Conservation (phyloP, 2,797 vertebrate genomes). For the Poeciliopsis gracilis region DNA sequence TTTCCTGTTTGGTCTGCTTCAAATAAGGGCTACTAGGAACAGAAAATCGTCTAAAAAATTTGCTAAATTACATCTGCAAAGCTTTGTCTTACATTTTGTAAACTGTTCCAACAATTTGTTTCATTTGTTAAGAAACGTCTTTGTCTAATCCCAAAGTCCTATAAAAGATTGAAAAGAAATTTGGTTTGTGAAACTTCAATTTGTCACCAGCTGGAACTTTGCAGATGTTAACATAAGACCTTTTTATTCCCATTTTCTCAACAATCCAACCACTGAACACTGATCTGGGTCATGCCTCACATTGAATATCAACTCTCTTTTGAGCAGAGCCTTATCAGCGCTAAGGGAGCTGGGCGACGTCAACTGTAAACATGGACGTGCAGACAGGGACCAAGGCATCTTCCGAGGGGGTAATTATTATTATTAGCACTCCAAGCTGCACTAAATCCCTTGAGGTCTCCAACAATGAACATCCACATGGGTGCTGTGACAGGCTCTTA, state of each 20-base stretch:
- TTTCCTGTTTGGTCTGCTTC: background rate
- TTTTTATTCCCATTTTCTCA: background rate
- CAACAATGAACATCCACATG: conserved; percentile 76
- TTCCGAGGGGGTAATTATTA: conserved; percentile 73
- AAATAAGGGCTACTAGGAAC: background rate
- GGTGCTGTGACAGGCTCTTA: conserved; percentile 81
- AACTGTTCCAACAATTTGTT: background rate
- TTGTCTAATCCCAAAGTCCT: background rate
- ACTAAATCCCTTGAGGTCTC: conserved; percentile 42
- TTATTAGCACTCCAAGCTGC: conserved; percentile 70
- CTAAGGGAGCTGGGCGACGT: conserved; percentile 37
- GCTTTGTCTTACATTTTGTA: background rate
- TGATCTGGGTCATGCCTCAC: background rate
- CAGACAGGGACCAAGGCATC: conserved; percentile 51
- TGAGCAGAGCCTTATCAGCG: conserved; percentile 28
- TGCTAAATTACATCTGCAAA: background rate
- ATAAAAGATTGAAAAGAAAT: background rate
- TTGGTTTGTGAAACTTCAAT: background rate
- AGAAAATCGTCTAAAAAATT: background rate
- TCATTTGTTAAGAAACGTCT: background rate
- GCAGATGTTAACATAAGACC: background rate
- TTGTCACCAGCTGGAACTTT: background rate
- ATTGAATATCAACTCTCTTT: conserved; percentile 28
- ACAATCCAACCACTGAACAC: background rate
- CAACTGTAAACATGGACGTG: conserved; percentile 63